Conservation (phyloP, 2,888 invertebrate genomes). For the Lasioglossum vierecki region DNA sequence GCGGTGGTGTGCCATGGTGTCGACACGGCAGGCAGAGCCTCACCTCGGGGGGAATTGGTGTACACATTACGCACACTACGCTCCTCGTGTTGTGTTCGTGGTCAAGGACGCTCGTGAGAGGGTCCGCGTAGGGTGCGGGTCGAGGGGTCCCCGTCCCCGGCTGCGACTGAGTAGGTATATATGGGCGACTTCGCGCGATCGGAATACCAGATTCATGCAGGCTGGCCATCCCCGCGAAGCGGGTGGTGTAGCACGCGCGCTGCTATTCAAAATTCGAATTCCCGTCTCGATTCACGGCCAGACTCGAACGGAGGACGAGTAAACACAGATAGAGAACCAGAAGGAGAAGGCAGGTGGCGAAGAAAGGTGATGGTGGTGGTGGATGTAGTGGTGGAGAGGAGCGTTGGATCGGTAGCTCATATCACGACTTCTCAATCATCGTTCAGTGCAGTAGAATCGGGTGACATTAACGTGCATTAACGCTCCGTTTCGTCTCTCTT, state of each 20-base stretch:
- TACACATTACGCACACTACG: conserved; percentile 25
- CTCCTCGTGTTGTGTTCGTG: conserved; percentile 54
- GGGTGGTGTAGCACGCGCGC: conserved; percentile 57
- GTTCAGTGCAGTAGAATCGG: conserved; percentile 52
- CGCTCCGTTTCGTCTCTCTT: conserved; percentile 19
- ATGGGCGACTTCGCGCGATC: conserved; percentile 82
- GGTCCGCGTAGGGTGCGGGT: conserved; percentile 67
- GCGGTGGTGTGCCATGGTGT: background rate
- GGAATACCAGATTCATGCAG: conserved; percentile 83
- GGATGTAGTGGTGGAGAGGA: background rate
- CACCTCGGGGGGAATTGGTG: conserved; percentile 29
- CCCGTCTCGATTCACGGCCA: conserved; percentile 45
- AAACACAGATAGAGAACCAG: background rate
- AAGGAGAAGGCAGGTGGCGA: background rate
- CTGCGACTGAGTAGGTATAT: conserved; percentile 77
- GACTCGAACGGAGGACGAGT: background rate
- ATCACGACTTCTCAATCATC: conserved; percentile 40
- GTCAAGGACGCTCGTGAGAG: conserved; percentile 68
- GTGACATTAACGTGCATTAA: conserved; percentile 31
- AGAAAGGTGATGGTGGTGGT: background rate
- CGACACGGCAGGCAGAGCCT: background rate
- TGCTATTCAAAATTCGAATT: conserved; percentile 62
- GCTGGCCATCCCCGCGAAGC: conserved; percentile 74
- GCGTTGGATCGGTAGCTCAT: conserved; percentile 18
- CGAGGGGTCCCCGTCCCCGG: conserved; percentile 71